A percentile compares a stretch with the other conserved stretches of the same genome.
Conservation (phyloP, 2,888 invertebrate genomes). For the Scaptomyza polygonia region DNA sequence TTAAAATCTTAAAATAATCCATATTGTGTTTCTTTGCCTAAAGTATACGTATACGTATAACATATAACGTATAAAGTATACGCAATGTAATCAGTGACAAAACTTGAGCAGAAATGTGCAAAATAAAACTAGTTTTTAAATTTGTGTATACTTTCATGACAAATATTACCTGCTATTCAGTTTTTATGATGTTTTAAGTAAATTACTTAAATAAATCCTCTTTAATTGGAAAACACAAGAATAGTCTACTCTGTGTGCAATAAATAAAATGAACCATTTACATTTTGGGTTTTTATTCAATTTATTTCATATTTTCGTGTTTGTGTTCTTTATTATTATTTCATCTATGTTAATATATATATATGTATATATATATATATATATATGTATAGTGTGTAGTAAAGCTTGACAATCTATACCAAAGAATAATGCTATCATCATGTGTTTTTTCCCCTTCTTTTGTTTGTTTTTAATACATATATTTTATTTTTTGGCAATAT, state of each 20-base stretch:
- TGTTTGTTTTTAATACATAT: slow-evolving; percentile 23
- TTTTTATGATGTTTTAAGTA: background rate
- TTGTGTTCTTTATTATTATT: slow-evolving; percentile 66
- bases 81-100: too few relatives aligned
- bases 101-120: background rate
- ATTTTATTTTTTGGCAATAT: slow-evolving; percentile 36
- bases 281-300: slow-evolving; percentile 66
- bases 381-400: slow-evolving; percentile 63
- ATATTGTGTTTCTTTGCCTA: too few relatives aligned
- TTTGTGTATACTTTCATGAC: slow-evolving; percentile 4
- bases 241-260: background rate
- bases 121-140: too few relatives aligned
- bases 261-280: slow-evolving; percentile 7
- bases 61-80: too few relatives aligned
- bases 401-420: slow-evolving; percentile 79
- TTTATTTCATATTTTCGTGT: slow-evolving; percentile 68
- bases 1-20: too few relatives aligned
- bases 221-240: background rate
- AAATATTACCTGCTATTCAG: background rate
- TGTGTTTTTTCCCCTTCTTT: slow-evolving; percentile 31
- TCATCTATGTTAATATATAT: slow-evolving; percentile 62
- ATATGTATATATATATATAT: background rate
- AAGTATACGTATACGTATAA: too few relatives aligned
- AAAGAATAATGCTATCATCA: slow-evolving; percentile 69
- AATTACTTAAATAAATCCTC: background rate